Base-by-base conservation (phyloP, 23 tunicate genomes). In the Trididemnum clinides region DNA sequence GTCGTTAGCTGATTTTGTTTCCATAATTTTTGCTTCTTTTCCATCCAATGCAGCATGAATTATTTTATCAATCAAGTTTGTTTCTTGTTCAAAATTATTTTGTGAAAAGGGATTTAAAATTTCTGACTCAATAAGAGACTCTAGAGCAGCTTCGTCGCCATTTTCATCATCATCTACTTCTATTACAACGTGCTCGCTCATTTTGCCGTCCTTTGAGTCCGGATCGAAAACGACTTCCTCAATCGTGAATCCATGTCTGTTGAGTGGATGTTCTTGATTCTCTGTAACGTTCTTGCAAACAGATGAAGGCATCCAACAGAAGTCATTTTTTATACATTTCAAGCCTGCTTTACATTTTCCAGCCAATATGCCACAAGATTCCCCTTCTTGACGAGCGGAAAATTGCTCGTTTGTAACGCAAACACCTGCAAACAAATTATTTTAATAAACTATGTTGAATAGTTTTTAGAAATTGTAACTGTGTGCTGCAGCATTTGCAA, bases 351-450 rank as follows among this genome's bases (percentile, higher is more conserved):
- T 25, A 37, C 83, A 78, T 31, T 51, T 23, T 51, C 83, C 83
- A 51, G 66, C 83, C 2, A 2, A 5, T 2, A 7, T 37, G 1
- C 83, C 83, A 51, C 83, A 78, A 15, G 36, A 51, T 51, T 78
- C 65, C 4, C 83, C 83, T 19, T 51, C 65, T 33, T 50, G 2
- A 3, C 83, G 83, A 7, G 83, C 21, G 65, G 39, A 33, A 51
- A 78, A 78, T 28, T 78, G 51, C 29, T 78, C 83, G 51, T 51
- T 37, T 30, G 65, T 78, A 1, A 78, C 83, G 83, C 83, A 78
- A 18, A 78, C 66, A 3, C 83, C 83, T 78, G 66, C n/a, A n/a
- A n/a, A n/a, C n/a, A n/a, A n/a, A n/a, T n/a, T n/a, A n/a, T n/a
- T n/a, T n/a, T n/a, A n/a, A n/a, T n/a, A n/a, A n/a, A n/a, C n/a